These are phyloP conservation scores for Bombycilla garrulus DNA, from an alignment of 2,113 vertebrate species.

Conservation along the genomic window DNA sequence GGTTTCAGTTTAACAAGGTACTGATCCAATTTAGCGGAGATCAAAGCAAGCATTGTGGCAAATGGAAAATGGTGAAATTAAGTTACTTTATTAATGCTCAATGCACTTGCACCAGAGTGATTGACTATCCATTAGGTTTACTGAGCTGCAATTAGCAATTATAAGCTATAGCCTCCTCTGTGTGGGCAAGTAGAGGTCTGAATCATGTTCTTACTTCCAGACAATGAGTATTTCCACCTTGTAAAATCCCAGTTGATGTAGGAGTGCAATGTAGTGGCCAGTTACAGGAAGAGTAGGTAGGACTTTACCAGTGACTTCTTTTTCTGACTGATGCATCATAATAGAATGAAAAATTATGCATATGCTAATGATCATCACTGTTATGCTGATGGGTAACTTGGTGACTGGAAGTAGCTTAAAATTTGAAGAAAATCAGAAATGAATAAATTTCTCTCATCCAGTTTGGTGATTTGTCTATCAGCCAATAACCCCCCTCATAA, in stretches of 20 bases:
- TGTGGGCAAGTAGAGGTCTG: not conserved
- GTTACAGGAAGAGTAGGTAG: not conserved
- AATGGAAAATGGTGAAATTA: conserved; percentile 19
- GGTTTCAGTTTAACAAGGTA: conserved; percentile 62
- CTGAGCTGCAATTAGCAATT: not conserved
- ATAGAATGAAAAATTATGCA: not conserved
- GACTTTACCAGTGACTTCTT: not conserved
- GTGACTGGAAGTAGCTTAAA: not conserved
- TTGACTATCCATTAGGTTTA: not conserved
- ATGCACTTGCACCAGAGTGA: not conserved
- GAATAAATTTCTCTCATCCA: not conserved
- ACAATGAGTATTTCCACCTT: not conserved
- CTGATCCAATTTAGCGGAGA: conserved; percentile 24
- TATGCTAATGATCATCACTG: not conserved
- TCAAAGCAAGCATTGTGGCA: conserved; percentile 50
- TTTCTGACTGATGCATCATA: not conserved
- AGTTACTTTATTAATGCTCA: conserved; percentile 33
- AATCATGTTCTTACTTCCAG: not conserved
- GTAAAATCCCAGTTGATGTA: not conserved
- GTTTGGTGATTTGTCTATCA: not conserved
- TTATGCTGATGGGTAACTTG: not conserved
- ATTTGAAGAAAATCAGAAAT: not conserved
- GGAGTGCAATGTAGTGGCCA: not conserved
- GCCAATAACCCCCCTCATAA: not conserved
- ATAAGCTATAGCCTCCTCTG: not conserved